These are phyloP conservation scores for Typhlichthys subterraneus DNA, from an alignment of 2,797 vertebrate species.

Conservation along the genomic window DNA sequence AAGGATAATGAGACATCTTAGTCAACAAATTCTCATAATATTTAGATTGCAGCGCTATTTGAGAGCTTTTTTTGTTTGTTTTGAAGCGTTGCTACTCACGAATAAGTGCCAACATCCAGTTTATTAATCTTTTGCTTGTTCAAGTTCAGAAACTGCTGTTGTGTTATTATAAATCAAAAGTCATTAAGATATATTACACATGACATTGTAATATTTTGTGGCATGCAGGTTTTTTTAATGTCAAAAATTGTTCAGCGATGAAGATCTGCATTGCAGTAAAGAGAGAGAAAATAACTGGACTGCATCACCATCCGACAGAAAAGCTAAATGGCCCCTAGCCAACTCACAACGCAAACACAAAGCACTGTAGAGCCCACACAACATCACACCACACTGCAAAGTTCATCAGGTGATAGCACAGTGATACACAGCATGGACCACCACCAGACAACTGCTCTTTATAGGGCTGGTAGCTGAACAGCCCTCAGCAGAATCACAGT, in stretches of 20 bases:
- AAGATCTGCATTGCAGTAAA: conserved; percentile 3
- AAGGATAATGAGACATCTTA: too few relatives aligned
- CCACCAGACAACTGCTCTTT: conserved; percentile 8
- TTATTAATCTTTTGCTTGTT: conserved; percentile 42
- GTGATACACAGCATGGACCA: conserved; percentile 21
- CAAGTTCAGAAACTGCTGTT: conserved; percentile 55
- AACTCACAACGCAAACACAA: neutral
- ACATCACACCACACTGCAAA: neutral
- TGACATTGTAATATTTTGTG: too few relatives aligned
- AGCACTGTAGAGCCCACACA: conserved; percentile 1
- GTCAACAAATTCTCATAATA: conserved; percentile 7
- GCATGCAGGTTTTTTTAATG: conserved; percentile 1
- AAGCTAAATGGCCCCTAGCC: neutral
- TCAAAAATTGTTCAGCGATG: conserved; percentile 12
- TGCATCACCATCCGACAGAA: neutral
- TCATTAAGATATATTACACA: conserved; percentile 36
- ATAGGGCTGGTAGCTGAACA: conserved; percentile 40
- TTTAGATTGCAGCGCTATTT: conserved; percentile 16
- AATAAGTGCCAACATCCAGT: conserved; percentile 45
- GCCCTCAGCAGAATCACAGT: conserved; percentile 59
- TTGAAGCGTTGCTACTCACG: conserved; percentile 41
- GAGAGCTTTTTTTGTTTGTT: conserved; percentile 9
- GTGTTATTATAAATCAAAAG: conserved; percentile 37
- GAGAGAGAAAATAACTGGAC: neutral
- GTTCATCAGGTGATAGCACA: conserved; percentile 6